Evolutionary conservation across 1,140 invertebrate species (phyloP), one percentile per base, ranked within the genome.

Genomic region (Rhopalosiphum maidis): DNA sequence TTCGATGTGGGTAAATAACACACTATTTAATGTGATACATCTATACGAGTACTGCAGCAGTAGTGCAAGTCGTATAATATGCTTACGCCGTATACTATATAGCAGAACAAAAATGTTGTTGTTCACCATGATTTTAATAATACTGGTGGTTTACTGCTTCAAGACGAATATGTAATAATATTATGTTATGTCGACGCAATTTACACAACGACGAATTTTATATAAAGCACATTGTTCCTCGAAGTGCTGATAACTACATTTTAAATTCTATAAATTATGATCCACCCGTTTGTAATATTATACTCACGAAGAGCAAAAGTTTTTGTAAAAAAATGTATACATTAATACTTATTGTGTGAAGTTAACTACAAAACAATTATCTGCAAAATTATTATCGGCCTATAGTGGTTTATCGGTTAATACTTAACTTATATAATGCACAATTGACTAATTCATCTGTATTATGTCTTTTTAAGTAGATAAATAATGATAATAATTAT

Each of bases 1-100:
- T 77, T n/a, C 60, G 60, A 77, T n/a, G 60, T 77, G 60, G 60
- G 60, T 77, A 77, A 77, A 77, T 77, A 77, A 77, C n/a, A 77
- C 60, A 5, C 60, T 4, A 1, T n/a, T 77, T 77, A 77, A 77
- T 77, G 60, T 77, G 60, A 77, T 77, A 77, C 30, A n/a, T 77
- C 30, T n/a, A n/a, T 77, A 25, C 30, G 60, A 77, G 15, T 6
- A 77, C 30, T 18, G 48, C 48, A 41, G 3, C 41, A 51, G 48
- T 51, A 77, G 15, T 6, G 30, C 3, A n/a, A n/a, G 60, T n/a
- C 3, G 60, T 77, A 77, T 15, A 23, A n/a, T 77, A 18, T 77
- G 60, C 30, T n/a, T 51, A 51, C 48, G 48, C 48, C 48, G 48
- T 51, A 51, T 18, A n/a, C 30, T 18, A n/a, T n/a, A n/a, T 30